Evolutionary conservation across 2,888 invertebrate species (phyloP), one percentile per base, ranked within the genome.

Genomic region (Agonopterix subpropinquella): DNA sequence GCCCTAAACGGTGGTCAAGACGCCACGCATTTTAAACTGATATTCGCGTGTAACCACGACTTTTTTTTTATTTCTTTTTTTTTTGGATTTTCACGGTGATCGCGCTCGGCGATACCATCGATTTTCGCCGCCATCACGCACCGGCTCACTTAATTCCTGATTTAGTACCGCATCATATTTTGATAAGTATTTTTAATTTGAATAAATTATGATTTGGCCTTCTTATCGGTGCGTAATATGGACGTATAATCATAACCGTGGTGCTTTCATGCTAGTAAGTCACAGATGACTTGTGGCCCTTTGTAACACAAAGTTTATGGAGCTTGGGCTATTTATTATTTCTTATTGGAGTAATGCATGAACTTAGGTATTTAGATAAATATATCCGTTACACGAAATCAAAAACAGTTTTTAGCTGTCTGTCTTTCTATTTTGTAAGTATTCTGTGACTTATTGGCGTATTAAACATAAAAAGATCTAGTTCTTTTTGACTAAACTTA

Each of bases 161-260:
- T 86, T 87, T 87, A 87, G 71, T 71, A 86, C 86, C 87, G 86
- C 85, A 88, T 88, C 88, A 85, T 80, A 86, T 80, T 85, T 81
- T 84, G 87, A 87, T 87, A 87, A 88, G 85, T 88, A 86, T 87
- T 88, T 88, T 88, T 88, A 88, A 88, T 87, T 87, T 88, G 88
- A 88, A 88, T 88, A 88, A 86, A 88, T 88, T 88, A 88, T 86
- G 79, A 85, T 86, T 85, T 82, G 82, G 82, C 79, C 72, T 76
- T 72, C 73, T 77, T 85, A 84, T 86, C 83, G 84, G 70, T 60
- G 67, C 68, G 66, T 73, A 79, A 84, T 81, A 76, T 75, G 67
- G 64, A 73, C 65, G 67, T 73, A 76, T 82, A 81, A 83, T 80
- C 81, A 77, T 67, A 73, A 75, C 72, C 75, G 72, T 73, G 51